phyloP scores from a whole-genome alignment of 2,113 vertebrate genomes.

The Zosterops borbonicus region DNA sequence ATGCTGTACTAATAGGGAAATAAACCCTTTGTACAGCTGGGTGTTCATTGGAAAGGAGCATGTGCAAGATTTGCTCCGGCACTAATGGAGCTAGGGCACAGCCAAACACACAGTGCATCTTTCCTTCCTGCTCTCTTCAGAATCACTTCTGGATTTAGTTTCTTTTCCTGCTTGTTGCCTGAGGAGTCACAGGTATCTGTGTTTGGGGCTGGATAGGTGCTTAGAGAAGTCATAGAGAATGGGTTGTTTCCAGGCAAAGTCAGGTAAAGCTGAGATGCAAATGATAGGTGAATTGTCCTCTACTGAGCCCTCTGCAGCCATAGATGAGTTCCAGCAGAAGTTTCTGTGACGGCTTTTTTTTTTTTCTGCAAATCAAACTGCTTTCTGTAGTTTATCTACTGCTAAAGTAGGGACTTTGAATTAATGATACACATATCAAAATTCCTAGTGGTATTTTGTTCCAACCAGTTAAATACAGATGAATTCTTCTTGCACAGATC shows the following conservation, averaged over 20 bases:
- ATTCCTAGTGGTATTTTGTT: neutral
- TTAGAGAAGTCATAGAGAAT: neutral
- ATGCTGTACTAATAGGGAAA: neutral
- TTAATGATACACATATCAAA: neutral
- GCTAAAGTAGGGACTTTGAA: neutral
- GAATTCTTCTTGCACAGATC: neutral
- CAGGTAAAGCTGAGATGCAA: neutral
- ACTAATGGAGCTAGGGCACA: no score
- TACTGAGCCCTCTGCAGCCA: neutral
- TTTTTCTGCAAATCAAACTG: neutral
- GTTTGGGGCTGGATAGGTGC: neutral
- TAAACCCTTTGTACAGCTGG: neutral
- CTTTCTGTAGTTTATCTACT: neutral
- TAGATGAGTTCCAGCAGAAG: neutral
- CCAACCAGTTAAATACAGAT: neutral
- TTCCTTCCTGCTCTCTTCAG: neutral
- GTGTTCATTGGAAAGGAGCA: neutral
- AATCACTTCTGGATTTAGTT: neutral
- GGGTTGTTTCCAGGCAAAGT: neutral
- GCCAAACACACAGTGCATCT: neutral
- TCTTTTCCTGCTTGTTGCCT: neutral
- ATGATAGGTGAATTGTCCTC: neutral
- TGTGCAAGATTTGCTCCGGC: neutral
- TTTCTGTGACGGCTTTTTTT: neutral
- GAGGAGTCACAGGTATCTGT: neutral